Conservation (phyloP, 1,140 invertebrate species). For the Heliconius congener region DNA sequence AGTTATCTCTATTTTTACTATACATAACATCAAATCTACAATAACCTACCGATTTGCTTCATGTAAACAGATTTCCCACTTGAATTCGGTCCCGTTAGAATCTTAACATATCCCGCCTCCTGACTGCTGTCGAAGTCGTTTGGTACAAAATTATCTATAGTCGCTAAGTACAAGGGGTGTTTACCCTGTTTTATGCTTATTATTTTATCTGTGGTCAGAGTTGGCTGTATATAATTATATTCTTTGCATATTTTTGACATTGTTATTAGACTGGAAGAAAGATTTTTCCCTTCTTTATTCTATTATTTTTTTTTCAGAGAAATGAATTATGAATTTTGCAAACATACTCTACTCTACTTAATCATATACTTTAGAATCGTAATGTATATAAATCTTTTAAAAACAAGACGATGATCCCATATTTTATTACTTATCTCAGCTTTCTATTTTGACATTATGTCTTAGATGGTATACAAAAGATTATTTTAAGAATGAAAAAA, state of each 20-base stretch:
- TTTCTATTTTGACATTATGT: too few species aligned
- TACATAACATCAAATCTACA: background rate
- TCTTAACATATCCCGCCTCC: constrained; percentile 84
- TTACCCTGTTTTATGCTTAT: constrained; percentile 88
- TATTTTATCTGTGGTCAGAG: constrained; percentile 82
- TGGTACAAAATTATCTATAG: constrained; percentile 79
- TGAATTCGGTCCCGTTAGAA: constrained; percentile 93
- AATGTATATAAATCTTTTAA: too few species aligned
- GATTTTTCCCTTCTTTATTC: background rate
- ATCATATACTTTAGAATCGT: too few species aligned
- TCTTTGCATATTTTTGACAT: constrained; percentile 87
- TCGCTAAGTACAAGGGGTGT: constrained; percentile 90
- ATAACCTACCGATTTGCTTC: constrained; percentile 85
- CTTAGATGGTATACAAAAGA: too few species aligned
- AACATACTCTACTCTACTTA: too few species aligned
- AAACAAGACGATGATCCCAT: too few species aligned
- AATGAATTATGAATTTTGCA: too few species aligned
- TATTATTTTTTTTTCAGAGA: too few species aligned
- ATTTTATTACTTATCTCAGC: too few species aligned
- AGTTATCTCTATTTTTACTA: background rate
- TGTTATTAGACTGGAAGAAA: constrained; percentile 85
- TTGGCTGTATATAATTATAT: constrained; percentile 87
- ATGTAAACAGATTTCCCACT: constrained; percentile 96
- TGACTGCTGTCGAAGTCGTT: constrained; percentile 86
- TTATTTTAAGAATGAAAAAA: too few species aligned